Percentiles rank a stretch among this genome's conserved stretches.
phyloP scores from a whole-genome alignment of 2,888 invertebrate genomes.

The Agonopterix subpropinquella region DNA sequence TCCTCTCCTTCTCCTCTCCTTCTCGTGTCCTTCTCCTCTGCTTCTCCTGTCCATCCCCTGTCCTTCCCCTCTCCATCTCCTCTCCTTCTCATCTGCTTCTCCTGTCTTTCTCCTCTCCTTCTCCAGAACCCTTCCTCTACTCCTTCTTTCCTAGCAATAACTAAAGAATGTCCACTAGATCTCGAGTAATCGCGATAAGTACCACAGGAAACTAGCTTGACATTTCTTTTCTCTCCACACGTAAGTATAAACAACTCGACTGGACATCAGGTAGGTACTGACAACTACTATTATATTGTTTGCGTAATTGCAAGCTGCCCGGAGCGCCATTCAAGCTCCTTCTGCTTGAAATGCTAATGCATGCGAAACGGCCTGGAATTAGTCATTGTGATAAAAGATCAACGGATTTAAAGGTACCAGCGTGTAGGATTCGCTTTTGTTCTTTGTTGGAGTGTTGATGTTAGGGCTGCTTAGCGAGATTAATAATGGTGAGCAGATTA shows the following conservation, averaged over 20 bases:
- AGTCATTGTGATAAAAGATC: conserved; percentile 36
- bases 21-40: too few relatives aligned
- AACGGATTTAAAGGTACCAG: conserved; percentile 13
- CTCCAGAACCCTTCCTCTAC: too few relatives aligned
- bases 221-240: conserved; percentile 49
- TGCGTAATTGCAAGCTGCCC: conserved; percentile 55
- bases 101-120: too few relatives aligned
- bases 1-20: too few relatives aligned
- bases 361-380: conserved; percentile 43
- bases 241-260: conserved; percentile 42
- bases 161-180: neutral
- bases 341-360: conserved; percentile 53
- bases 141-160: too few relatives aligned
- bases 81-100: too few relatives aligned
- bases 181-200: neutral
- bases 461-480: too few relatives aligned
- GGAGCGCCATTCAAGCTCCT: conserved; percentile 35
- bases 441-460: too few relatives aligned
- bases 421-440: conserved; percentile 9
- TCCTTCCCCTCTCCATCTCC: too few relatives aligned
- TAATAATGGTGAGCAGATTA: too few relatives aligned
- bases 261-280: conserved; percentile 37
- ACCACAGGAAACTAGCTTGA: conserved; percentile 16
- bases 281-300: conserved; percentile 64
- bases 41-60: too few relatives aligned